Conservation (phyloP, 2,888 invertebrate species). For the Drosophila sordidapex region DNA sequence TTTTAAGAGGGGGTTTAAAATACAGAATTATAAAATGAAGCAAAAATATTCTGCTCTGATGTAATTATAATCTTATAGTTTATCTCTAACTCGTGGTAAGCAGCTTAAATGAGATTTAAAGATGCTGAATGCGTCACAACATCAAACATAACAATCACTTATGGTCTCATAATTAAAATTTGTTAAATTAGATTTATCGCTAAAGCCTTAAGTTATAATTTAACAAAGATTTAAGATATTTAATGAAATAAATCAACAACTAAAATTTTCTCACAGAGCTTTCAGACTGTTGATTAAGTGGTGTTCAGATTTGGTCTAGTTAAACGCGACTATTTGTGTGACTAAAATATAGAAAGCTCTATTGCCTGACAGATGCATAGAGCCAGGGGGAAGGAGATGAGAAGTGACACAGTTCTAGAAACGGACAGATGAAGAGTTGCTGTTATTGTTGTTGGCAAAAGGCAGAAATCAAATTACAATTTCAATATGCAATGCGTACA, state of each 20-base stretch:
- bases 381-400: not conserved
- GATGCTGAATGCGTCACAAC: not conserved
- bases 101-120: not conserved
- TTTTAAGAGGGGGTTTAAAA: not conserved
- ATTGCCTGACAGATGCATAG: constrained; percentile 14
- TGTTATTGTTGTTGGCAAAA: constrained; percentile 62
- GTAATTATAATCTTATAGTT: not conserved
- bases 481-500: constrained; percentile 78
- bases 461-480: constrained; percentile 80
- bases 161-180: not conserved
- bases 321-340: constrained; percentile 13
- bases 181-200: not conserved
- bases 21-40: constrained; percentile 1
- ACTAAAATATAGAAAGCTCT: constrained; percentile 29
- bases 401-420: constrained; percentile 11
- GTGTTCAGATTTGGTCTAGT: constrained; percentile 12
- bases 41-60: not conserved
- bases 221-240: not conserved
- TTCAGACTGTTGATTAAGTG: constrained; percentile 27
- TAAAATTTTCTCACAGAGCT: not conserved
- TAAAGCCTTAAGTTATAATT: not conserved
- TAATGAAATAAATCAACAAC: not conserved
- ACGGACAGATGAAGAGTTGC: constrained; percentile 46
- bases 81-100: not conserved
- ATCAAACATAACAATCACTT: not conserved